phyloP scores from a whole-genome alignment of 2,797 vertebrate species.

The Typhlichthys subterraneus region DNA sequence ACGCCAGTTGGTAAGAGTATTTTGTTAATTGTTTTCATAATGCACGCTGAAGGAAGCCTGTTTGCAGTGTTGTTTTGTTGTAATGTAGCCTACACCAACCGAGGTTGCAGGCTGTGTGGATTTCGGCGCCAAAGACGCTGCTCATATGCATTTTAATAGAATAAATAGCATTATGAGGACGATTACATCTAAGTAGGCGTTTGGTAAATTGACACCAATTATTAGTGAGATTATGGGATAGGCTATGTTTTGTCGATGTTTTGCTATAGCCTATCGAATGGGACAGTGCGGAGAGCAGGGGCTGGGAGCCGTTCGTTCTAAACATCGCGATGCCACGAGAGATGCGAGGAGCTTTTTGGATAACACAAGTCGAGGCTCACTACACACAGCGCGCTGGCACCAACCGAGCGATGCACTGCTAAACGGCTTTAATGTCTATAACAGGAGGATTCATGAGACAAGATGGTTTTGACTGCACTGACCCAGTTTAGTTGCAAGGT shows the following conservation, averaged over 20 bases:
- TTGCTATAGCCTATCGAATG: neutral
- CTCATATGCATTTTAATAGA: conserved; percentile 27
- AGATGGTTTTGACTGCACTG: conserved; percentile 71
- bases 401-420: conserved; percentile 38
- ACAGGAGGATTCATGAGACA: conserved; percentile 34
- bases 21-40: conserved; percentile 38
- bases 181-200: neutral
- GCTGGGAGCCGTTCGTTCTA: conserved; percentile 44
- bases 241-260: neutral
- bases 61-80: conserved; percentile 55
- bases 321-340: conserved; percentile 75
- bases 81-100: conserved; percentile 25
- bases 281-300: conserved; percentile 11
- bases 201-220: too few relatives aligned
- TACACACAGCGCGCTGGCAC: conserved; percentile 41
- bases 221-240: neutral
- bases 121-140: conserved; percentile 38
- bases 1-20: conserved; percentile 77
- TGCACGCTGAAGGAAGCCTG: conserved; percentile 54
- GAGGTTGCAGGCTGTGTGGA: conserved; percentile 18
- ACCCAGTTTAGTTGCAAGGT: conserved; percentile 74
- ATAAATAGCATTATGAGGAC: neutral
- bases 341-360: conserved; percentile 54
- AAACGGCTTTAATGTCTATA: conserved; percentile 11
- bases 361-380: conserved; percentile 37